Evolutionary conservation across 2,113 vertebrate species (phyloP).

Genomic region (Eulemur macaco): DNA sequence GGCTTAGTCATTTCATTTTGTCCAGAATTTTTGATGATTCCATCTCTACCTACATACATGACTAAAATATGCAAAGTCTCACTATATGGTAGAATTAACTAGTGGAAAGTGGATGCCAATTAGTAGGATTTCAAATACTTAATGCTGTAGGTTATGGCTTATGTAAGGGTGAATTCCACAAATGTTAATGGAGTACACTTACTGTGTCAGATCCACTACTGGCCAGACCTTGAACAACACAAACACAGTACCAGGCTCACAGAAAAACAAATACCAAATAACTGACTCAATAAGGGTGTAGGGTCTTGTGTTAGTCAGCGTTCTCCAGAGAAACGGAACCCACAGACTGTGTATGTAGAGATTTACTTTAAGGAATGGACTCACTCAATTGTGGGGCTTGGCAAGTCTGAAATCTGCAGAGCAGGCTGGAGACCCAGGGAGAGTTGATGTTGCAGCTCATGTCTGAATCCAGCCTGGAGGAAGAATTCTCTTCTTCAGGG

Average conservation of each 20-base stretch:
- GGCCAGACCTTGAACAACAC: not conserved
- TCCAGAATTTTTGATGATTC: not conserved
- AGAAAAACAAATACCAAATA: not conserved
- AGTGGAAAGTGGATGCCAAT: not conserved
- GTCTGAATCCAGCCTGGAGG: not conserved
- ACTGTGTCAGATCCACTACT: not conserved
- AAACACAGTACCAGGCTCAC: not conserved
- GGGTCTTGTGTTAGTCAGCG: not conserved
- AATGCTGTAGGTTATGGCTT: not conserved
- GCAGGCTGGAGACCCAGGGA: not conserved
- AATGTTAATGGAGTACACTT: not conserved
- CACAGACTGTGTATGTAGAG: not conserved
- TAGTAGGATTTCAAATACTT: not conserved
- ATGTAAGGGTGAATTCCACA: not conserved
- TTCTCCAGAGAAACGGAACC: not conserved
- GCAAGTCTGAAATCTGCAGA: not conserved
- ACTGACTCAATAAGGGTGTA: not conserved
- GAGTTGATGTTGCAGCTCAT: not conserved
- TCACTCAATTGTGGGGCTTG: not conserved
- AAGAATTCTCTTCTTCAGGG: not conserved
- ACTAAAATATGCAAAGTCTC: not conserved
- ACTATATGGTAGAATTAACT: not conserved
- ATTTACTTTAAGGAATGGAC: not conserved
- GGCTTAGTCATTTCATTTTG: not conserved
- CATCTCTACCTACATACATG: not conserved